Conservation (phyloP, 2,113 vertebrate genomes). For the Paracanthobrama guichenoti region DNA sequence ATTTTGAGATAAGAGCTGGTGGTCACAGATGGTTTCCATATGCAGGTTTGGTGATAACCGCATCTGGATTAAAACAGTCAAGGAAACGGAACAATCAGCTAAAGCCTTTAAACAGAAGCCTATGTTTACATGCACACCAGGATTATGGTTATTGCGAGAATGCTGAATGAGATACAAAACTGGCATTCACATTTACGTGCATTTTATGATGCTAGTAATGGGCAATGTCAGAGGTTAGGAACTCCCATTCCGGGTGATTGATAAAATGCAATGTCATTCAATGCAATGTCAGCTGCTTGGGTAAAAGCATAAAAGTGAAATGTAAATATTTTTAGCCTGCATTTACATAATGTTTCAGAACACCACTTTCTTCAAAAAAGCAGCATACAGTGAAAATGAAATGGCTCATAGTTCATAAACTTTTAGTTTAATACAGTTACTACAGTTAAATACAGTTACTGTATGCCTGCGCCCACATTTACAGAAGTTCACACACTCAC, state of each 20-base stretch:
- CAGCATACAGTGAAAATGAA: neutral
- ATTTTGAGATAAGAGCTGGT: constrained; percentile 2
- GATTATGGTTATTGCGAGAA: neutral
- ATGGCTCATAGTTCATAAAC: neutral
- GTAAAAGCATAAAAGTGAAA: neutral
- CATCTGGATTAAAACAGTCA: neutral
- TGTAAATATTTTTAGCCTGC: neutral
- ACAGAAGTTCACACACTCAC: neutral
- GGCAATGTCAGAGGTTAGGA: neutral
- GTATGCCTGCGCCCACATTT: neutral
- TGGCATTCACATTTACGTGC: neutral
- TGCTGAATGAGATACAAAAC: neutral
- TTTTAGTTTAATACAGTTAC: neutral
- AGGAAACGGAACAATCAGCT: neutral
- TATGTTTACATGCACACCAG: neutral
- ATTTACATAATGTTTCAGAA: neutral
- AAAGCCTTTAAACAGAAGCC: neutral
- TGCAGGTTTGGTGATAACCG: neutral
- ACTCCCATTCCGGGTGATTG: neutral
- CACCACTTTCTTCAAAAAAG: neutral
- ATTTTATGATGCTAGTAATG: neutral
- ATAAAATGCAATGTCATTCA: neutral
- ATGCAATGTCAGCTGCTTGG: neutral
- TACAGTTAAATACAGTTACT: neutral
- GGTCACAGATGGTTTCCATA: constrained; percentile 11